Percentiles rank a stretch among this genome's conserved stretches.
Conservation (phyloP, 2,888 invertebrate species). For the Nesidiocoris tenuis region DNA sequence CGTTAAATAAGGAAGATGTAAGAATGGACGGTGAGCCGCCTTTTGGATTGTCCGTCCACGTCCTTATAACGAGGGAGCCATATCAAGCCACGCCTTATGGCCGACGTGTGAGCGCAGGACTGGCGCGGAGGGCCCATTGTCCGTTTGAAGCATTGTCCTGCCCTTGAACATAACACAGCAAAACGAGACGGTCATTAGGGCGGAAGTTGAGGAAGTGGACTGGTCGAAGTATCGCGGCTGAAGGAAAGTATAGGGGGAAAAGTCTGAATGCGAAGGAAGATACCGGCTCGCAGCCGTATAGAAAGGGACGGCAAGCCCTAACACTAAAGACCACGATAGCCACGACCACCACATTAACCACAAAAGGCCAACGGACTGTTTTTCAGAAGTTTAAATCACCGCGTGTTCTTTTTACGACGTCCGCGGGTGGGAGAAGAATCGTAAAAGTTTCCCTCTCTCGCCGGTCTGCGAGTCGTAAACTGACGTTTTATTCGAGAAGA, state of each 20-base stretch:
- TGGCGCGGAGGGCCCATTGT: background rate
- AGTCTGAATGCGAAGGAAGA: background rate
- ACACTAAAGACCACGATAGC: background rate
- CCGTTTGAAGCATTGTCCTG: background rate
- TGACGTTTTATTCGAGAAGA: slow-evolving; percentile 24
- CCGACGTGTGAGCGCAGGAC: background rate
- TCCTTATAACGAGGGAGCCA: background rate
- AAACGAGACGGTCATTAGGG: background rate
- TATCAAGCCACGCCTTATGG: background rate
- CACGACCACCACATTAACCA: background rate
- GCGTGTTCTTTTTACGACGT: background rate
- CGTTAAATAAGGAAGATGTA: too few relatives aligned
- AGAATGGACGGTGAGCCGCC: too few relatives aligned
- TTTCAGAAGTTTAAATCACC: slow-evolving; percentile 25
- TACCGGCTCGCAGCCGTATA: background rate
- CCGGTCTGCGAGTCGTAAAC: slow-evolving; percentile 2
- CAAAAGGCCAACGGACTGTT: slow-evolving; percentile 11
- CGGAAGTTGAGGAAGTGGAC: background rate
- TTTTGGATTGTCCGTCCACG: background rate
- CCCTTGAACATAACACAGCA: background rate
- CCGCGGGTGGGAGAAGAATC: background rate
- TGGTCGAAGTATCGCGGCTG: background rate
- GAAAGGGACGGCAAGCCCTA: background rate
- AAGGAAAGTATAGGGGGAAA: background rate
- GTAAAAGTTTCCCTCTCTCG: background rate